Base-by-base conservation (phyloP, 2,113 vertebrate species). In the Esox niger region DNA sequence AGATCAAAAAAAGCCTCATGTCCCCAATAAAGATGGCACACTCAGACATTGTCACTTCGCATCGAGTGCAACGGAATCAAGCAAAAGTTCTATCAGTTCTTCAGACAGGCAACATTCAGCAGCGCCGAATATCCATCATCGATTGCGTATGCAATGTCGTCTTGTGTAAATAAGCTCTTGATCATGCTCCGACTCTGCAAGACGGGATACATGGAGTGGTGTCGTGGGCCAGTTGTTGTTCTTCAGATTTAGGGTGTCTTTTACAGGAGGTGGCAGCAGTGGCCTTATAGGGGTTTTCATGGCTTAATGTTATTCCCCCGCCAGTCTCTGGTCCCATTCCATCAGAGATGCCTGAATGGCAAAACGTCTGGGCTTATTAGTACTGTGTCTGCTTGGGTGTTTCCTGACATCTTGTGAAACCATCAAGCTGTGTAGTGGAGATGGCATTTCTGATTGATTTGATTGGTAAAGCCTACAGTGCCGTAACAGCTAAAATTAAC, bases 251-350 rank as follows among this genome's bases (percentile, higher is more conserved):
- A 58, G 58, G 15, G 55, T 25, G 13, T 61, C 11, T 21, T 23
- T 25, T 11, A 63, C 61, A 63, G 11, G 29, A 58, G 30, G 35
- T 58, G 66, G 20, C 66, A 68, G 55, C 66, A 30, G 55, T 68
- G 66, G 66, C 64, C 47, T 66, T 66, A 54, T 29, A 31, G 47
- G 11, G 47, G 46, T 7, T 59, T 33, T 35, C 46, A 21, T 30
- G 54, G 54, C 25, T 43, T 30, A 58, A 58, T 68, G 55, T 58
- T 58, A 43, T 68, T 43, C 55, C 55, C 47, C 23, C 5, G 13
- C 6, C 13, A 33, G 23, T 38, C 11, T 15, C 8, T 10, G 20
- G 17, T n/a, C 27, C 30, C 32, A 61, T 10, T 61, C 59, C 5
- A 8, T 35, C 3, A 21, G 25, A 35, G 59, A 61, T 27, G n/a